Evolutionary conservation across 2,797 vertebrate species (phyloP).

Genomic region (Sebastes baramenuke): DNA sequence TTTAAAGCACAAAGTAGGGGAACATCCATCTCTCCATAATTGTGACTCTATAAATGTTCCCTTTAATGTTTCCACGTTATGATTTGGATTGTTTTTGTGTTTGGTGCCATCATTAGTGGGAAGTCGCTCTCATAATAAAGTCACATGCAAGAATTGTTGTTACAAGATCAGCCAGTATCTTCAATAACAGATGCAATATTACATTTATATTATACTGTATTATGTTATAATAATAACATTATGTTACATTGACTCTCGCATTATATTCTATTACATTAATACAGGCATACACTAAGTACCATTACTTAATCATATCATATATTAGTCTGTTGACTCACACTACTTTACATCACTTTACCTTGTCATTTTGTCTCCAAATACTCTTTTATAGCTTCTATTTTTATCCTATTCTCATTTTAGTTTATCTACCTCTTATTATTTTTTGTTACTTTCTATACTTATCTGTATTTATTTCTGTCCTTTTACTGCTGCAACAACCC

Average conservation of each 20-base stretch:
- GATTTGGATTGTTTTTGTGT: background rate
- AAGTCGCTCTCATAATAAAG: background rate
- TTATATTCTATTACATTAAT: background rate
- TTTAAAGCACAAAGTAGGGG: background rate
- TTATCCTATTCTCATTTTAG: too few relatives aligned
- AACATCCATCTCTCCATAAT: background rate
- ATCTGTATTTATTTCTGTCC: too few relatives aligned
- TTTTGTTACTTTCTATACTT: too few relatives aligned
- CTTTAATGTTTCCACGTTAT: background rate
- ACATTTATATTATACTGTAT: too few relatives aligned
- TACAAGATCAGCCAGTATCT: background rate
- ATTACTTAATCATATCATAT: background rate
- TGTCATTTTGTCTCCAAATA: too few relatives aligned
- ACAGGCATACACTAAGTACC: background rate
- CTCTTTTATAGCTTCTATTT: too few relatives aligned
- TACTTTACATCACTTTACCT: too few relatives aligned
- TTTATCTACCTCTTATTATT: too few relatives aligned
- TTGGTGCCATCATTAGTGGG: background rate
- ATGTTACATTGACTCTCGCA: background rate
- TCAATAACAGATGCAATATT: background rate
- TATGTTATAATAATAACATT: background rate
- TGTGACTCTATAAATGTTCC: background rate
- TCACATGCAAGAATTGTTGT: background rate
- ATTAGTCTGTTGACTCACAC: too few relatives aligned
- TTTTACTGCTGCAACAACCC: too few relatives aligned